Conservation (phyloP, 2,113 vertebrate species). For the Osmerus eperlanus region DNA sequence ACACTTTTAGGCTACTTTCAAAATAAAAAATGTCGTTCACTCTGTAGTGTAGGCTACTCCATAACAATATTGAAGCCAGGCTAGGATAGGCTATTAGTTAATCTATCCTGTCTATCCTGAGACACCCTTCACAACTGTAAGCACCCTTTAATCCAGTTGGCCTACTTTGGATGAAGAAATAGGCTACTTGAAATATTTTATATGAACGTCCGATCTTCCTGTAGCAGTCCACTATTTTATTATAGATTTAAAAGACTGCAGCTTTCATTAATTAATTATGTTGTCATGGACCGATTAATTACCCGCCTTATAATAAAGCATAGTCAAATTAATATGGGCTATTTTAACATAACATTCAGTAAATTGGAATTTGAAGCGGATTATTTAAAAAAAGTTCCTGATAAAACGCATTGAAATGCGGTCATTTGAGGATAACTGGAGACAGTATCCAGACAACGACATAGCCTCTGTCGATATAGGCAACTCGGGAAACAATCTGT, state of each 20-base stretch:
- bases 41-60: not conserved
- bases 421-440: slow-evolving; percentile 27
- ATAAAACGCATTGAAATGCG: slow-evolving; percentile 15
- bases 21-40: not conserved
- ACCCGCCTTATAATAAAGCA: too few relatives aligned
- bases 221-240: slow-evolving; percentile 38
- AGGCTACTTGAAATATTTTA: slow-evolving; percentile 45
- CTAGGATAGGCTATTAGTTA: not conserved
- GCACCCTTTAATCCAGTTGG: slow-evolving; percentile 45
- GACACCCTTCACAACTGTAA: too few relatives aligned
- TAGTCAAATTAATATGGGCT: too few relatives aligned
- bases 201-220: slow-evolving; percentile 21
- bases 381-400: not conserved
- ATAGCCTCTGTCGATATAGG: not conserved
- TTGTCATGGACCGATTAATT: not conserved
- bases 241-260: slow-evolving; percentile 39
- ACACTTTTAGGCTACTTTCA: not conserved
- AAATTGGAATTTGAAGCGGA: too few relatives aligned
- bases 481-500: not conserved
- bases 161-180: slow-evolving; percentile 37
- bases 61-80: not conserved
- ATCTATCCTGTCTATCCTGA: too few relatives aligned
- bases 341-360: too few relatives aligned
- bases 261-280: slow-evolving; percentile 40
- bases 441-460: slow-evolving; percentile 9